Base-by-base conservation (phyloP, 2,797 vertebrate species). In the Eptatretus atami region DNA sequence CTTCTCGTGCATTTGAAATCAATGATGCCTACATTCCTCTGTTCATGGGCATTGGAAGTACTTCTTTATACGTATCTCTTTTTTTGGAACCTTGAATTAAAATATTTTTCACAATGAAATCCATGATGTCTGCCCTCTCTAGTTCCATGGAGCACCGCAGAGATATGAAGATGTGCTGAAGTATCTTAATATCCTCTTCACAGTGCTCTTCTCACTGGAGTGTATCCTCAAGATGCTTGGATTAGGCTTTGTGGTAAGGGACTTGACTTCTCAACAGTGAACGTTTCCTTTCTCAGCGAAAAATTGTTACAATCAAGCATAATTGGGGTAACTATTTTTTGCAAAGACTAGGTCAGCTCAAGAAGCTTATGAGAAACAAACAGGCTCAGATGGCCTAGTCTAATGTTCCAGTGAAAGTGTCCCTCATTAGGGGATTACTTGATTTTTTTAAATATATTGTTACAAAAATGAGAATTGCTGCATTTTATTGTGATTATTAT, bases 171-270 rank as follows among this genome's bases (percentile, higher is more conserved):
- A 78, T 5, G 86, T 92, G 84, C 70, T 96, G 71, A 93, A 86
- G 71, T 80, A 88, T 73, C 79, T 96, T 68, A 96, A 96, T 69
- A 79, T 95, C 14, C 80, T 92, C 67, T 96, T 96, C 69, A 96
- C 90, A 3, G 81, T 80, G 64, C 82, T 95, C 70, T 96, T 96
- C 74, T 93, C 88, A 57, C 71, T 96, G 78, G 90, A 96, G 66
- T 96, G 87, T 55, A 75, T 86, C 70, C 77, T 96, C 71, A 96
- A 96, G 77, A 84, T 96, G 71, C 82, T 90, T 63, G 88, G 85
- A 66, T 96, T 96, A 54, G 85, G 85, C 63, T 82, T 82, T n/a
- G 73, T 95, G 79, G 90, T 94, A 73, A 12, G 82, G 78, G 63
- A 65, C 63, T 63, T 24, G 54, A 66, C 63, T 1, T 0, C 19